Conservation (phyloP, 1,140 invertebrate genomes). For the Diplogasteroides magnus region DNA sequence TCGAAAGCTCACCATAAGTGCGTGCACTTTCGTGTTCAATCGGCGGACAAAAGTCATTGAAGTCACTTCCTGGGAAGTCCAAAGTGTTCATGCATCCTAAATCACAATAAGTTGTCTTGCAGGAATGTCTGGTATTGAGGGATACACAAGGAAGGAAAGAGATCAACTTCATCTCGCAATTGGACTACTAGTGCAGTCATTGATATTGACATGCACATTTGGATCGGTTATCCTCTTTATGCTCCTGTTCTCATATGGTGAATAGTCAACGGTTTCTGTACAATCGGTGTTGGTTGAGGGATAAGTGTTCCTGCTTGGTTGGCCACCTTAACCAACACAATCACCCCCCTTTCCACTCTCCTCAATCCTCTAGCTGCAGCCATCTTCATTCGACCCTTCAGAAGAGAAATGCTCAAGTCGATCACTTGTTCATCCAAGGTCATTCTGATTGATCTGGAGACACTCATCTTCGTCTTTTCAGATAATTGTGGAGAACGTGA, state of each 20-base stretch:
- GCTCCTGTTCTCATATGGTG: not conserved
- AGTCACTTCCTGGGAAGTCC: no score
- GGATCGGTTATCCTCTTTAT: not conserved
- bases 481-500: no score
- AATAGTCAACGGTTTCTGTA: no score
- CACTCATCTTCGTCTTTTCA: no score
- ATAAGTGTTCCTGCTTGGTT: not conserved
- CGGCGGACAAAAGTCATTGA: no score
- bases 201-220: not conserved
- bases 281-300: no score
- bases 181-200: not conserved
- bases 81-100: no score
- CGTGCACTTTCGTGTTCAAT: no score
- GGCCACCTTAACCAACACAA: not conserved
- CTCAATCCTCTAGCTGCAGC: not conserved
- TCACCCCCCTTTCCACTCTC: not conserved
- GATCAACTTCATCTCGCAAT: not conserved
- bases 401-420: not conserved
- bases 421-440: slow-evolving; percentile 1
- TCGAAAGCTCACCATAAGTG: no score
- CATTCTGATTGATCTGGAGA: no score
- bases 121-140: no score
- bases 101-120: no score
- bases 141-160: not conserved
- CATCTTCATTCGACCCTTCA: not conserved